Evolutionary conservation across 1,140 invertebrate species (phyloP).

Genomic region (Platorchestia sp.): DNA sequence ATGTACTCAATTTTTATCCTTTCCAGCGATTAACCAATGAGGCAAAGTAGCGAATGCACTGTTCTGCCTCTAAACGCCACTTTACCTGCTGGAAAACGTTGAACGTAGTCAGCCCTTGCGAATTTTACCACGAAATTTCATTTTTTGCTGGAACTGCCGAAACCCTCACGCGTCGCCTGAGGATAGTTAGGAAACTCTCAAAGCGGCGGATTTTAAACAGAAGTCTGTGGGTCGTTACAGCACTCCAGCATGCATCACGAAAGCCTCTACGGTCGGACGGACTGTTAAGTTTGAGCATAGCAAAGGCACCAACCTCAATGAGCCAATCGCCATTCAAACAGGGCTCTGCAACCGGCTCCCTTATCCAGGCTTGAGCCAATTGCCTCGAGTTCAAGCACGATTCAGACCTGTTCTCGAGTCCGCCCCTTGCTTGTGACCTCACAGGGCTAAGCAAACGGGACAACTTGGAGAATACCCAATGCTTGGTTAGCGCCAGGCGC

Average conservation of each 20-base stretch:
- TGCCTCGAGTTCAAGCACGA: slow-evolving; percentile 27
- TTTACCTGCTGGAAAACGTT: background rate
- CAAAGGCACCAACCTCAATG: slow-evolving; percentile 43
- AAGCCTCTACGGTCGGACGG: background rate
- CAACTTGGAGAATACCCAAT: background rate
- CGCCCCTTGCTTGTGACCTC: background rate
- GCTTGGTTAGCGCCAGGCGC: background rate
- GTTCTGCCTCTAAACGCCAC: background rate
- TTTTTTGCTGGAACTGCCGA: background rate
- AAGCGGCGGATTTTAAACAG: background rate
- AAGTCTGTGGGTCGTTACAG: background rate
- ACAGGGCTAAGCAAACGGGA: slow-evolving; percentile 11
- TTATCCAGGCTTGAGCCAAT: slow-evolving; percentile 38
- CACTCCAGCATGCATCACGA: background rate
- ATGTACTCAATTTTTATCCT: too few species aligned
- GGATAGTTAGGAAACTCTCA: background rate
- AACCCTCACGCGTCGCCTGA: background rate
- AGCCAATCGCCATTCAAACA: slow-evolving; percentile 55
- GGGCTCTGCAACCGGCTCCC: slow-evolving; percentile 31
- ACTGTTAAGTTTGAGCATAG: background rate
- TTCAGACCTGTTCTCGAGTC: background rate
- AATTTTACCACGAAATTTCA: background rate
- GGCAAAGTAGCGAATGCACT: background rate
- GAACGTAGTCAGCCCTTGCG: background rate
- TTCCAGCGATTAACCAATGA: background rate